phyloP scores from a whole-genome alignment of 2,113 vertebrate species.

The Percina caprodes region DNA sequence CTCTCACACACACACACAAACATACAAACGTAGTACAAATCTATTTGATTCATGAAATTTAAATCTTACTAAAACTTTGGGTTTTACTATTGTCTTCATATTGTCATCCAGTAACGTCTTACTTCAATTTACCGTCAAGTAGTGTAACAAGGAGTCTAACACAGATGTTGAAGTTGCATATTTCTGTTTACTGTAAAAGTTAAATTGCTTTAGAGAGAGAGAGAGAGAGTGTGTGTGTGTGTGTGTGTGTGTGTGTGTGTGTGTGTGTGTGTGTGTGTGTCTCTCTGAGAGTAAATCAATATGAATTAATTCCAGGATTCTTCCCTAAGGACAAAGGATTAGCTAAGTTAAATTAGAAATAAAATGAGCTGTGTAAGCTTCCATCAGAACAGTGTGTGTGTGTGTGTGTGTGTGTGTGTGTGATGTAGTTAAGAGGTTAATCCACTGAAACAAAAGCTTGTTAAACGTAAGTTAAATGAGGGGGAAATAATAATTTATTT shows the following conservation, averaged over 20 bases:
- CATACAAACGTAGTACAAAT: background rate
- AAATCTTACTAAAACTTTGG: background rate
- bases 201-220: slow-evolving; percentile 5
- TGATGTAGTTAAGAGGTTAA: slow-evolving; percentile 9
- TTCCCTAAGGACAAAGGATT: slow-evolving; percentile 50
- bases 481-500: background rate
- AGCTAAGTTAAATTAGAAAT: slow-evolving; percentile 46
- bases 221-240: background rate
- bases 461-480: background rate
- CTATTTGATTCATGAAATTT: background rate
- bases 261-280: background rate
- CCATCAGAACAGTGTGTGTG: background rate
- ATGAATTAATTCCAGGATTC: slow-evolving; percentile 37
- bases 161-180: background rate
- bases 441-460: background rate
- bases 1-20: background rate
- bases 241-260: background rate
- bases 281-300: slow-evolving; percentile 36
- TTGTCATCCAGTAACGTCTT: background rate
- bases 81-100: background rate
- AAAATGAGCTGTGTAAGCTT: slow-evolving; percentile 30
- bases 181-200: slow-evolving; percentile 17
- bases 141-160: background rate
- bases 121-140: background rate
- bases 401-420: slow-evolving; percentile 4